Conservation (phyloP, 2,113 vertebrate genomes). For the Equus przewalskii region DNA sequence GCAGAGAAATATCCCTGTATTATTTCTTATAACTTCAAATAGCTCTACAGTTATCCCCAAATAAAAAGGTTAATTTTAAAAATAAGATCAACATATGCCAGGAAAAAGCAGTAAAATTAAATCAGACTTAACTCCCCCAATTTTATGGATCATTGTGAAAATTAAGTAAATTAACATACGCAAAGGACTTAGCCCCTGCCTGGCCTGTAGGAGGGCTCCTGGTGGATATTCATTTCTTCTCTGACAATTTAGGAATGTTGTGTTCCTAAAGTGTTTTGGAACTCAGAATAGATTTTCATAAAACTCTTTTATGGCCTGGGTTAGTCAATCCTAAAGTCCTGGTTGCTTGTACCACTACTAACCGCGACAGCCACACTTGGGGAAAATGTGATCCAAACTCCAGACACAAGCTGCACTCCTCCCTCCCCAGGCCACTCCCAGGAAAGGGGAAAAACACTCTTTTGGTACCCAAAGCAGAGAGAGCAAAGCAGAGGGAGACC, state of each 20-base stretch:
- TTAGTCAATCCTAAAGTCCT: not conserved
- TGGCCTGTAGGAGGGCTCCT: accelerated
- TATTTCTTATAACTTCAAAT: not conserved
- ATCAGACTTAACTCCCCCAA: not conserved
- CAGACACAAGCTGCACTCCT: not conserved
- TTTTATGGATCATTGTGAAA: not conserved
- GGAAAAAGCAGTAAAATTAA: not conserved
- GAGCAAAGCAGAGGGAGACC: not conserved
- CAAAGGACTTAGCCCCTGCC: not conserved
- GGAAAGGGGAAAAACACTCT: accelerated
- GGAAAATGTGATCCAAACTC: not conserved
- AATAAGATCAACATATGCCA: not conserved
- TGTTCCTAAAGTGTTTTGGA: not conserved
- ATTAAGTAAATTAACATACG: not conserved
- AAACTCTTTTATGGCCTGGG: not conserved
- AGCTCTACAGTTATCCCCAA: not conserved
- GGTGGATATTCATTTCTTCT: not conserved
- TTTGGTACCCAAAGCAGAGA: not conserved
- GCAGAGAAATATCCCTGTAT: not conserved
- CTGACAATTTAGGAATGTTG: not conserved
- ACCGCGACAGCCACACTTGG: not conserved
- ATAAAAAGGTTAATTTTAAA: not conserved
- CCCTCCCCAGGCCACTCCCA: not conserved
- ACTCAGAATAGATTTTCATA: not conserved
- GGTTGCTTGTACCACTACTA: not conserved